Conservation (phyloP, 2,888 invertebrate species). For the Apodemia zela region DNA sequence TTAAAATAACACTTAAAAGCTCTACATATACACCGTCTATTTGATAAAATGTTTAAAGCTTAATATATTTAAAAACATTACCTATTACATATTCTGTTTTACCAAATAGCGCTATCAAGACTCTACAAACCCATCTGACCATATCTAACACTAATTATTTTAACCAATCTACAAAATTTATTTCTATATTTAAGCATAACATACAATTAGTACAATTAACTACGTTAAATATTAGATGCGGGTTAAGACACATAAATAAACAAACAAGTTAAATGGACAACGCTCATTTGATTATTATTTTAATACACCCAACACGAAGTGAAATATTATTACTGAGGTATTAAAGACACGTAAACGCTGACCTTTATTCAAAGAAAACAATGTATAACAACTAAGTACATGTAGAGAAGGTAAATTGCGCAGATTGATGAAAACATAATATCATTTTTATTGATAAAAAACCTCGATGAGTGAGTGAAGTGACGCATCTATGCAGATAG, state of each 20-base stretch:
- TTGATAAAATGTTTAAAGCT: no score
- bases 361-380: conserved; percentile 24
- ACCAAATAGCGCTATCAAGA: background rate
- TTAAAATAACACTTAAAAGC: background rate
- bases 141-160: background rate
- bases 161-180: background rate
- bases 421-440: conserved; percentile 44
- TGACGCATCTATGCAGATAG: conserved; percentile 52
- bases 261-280: background rate
- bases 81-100: no score
- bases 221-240: background rate
- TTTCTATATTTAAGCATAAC: background rate
- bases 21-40: no score
- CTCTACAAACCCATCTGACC: background rate
- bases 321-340: conserved; percentile 6
- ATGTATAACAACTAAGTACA: conserved; percentile 25
- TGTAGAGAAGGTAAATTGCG: conserved; percentile 36
- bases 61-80: no score
- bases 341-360: conserved; percentile 1
- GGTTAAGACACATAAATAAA: background rate
- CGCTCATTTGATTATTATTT: background rate
- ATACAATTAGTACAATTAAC: no score
- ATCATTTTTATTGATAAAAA: conserved; percentile 56
- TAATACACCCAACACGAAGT: background rate
- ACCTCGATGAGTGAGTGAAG: conserved; percentile 49